These are phyloP conservation scores for Phasia obesa DNA, from an alignment of 2,888 invertebrate genomes.

Conservation along the genomic window DNA sequence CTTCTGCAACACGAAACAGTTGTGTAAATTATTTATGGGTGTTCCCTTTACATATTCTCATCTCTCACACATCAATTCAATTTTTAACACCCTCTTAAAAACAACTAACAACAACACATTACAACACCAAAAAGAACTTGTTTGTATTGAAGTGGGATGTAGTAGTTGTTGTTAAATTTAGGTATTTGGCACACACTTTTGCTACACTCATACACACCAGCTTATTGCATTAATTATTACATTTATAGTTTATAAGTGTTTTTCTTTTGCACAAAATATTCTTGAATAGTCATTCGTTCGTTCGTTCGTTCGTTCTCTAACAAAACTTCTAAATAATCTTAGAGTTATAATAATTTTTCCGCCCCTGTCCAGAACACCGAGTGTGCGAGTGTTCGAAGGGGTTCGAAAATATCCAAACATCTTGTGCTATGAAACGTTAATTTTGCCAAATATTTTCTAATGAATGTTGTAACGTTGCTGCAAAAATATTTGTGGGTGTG, in stretches of 20 bases:
- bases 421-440: slow-evolving; percentile 47
- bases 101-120: slow-evolving; percentile 11
- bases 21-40: slow-evolving; percentile 34
- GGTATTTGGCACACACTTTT: slow-evolving; percentile 5
- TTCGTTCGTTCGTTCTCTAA: too few species aligned
- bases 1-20: slow-evolving; percentile 15
- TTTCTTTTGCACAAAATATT: not conserved
- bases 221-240: slow-evolving; percentile 56
- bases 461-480: slow-evolving; percentile 32
- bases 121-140: not conserved
- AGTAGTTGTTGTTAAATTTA: not conserved
- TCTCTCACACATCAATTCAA: slow-evolving; percentile 19
- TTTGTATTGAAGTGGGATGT: not conserved
- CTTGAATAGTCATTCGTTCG: too few species aligned
- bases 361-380: not conserved
- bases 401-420: not conserved
- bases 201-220: not conserved
- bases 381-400: not conserved
- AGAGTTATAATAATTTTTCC: slow-evolving; percentile 3
- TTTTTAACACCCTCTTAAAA: slow-evolving; percentile 10
- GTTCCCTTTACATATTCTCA: slow-evolving; percentile 2
- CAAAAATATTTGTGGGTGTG: slow-evolving; percentile 5
- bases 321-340: not conserved
- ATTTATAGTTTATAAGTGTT: slow-evolving; percentile 39
- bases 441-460: slow-evolving; percentile 52